A percentile compares a stretch with the other conserved stretches of the same genome.
phyloP scores from a whole-genome alignment of 2,888 invertebrate genomes.

The Cryptosula pallasiana region DNA sequence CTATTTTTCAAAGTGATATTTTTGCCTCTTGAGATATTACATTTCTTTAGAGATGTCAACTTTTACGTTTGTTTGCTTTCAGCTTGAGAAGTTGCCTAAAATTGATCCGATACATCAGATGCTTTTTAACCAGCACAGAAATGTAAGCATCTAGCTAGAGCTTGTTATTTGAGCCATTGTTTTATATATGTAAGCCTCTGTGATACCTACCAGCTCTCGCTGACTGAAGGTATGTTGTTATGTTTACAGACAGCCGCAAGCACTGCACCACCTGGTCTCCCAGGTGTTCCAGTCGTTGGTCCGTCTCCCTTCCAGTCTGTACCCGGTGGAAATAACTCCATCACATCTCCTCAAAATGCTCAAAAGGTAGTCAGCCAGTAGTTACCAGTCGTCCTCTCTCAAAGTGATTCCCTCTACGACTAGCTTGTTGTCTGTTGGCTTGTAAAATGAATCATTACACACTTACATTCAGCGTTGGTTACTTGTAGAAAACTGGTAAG shows the following conservation, averaged over 20 bases:
- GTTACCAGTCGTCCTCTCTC: too few species aligned
- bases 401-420: too few species aligned
- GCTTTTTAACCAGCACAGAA: conserved; percentile 1
- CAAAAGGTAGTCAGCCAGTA: conserved; percentile 20
- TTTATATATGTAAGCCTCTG: too few species aligned
- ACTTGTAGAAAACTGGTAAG: conserved; percentile 10
- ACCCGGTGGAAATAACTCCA: conserved; percentile 1
- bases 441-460: not conserved
- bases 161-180: too few species aligned
- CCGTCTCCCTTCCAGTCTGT: conserved; percentile 16
- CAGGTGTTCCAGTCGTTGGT: not conserved
- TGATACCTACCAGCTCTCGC: too few species aligned
- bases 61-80: not conserved
- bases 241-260: too few species aligned
- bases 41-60: too few species aligned
- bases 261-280: too few species aligned
- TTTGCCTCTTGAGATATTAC: too few species aligned
- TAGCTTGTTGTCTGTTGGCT: too few species aligned
- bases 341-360: not conserved
- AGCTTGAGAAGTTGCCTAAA: conserved; percentile 11
- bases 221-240: too few species aligned
- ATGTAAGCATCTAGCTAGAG: not conserved
- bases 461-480: not conserved
- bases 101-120: not conserved
- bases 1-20: too few species aligned